Percentiles rank a stretch among this genome's conserved stretches.
These are phyloP conservation scores for Chiroxiphia lanceolata DNA, from an alignment of 2,797 vertebrate species.

Conservation along the genomic window DNA sequence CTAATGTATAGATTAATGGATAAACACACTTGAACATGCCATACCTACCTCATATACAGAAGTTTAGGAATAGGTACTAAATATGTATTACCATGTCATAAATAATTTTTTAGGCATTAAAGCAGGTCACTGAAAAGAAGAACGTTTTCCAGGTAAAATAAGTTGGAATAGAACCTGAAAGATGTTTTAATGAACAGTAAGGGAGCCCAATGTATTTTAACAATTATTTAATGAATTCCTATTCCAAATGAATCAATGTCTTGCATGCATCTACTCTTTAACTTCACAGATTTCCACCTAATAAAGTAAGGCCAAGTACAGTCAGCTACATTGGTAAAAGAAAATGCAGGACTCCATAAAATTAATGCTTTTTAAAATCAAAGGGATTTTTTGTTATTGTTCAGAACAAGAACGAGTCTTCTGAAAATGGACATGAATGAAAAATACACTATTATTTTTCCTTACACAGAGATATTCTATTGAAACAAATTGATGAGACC, in stretches of 20 bases:
- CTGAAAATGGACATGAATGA: not conserved
- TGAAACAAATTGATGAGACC: not conserved
- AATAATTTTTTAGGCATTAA: not conserved
- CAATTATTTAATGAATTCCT: not conserved
- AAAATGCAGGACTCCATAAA: not conserved
- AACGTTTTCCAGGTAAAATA: not conserved
- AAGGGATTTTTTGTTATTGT: not conserved
- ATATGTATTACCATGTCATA: not conserved
- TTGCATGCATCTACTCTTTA: not conserved
- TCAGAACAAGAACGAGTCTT: not conserved
- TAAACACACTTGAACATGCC: not conserved
- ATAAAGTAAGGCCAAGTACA: not conserved
- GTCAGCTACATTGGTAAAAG: not conserved
- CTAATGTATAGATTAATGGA: not conserved
- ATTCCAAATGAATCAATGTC: not conserved
- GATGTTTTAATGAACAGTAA: not conserved
- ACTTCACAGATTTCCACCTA: not conserved
- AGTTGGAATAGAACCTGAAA: not conserved
- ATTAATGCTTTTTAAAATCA: not conserved
- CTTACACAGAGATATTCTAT: not conserved
- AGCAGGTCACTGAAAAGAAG: not conserved
- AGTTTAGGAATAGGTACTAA: not conserved
- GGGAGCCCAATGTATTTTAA: not conserved
- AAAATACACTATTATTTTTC: not conserved
- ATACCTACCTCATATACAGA: not conserved